These are phyloP conservation scores for Drosophila neotestacea DNA, from an alignment of 2,888 invertebrate genomes.

Conservation along the genomic window DNA sequence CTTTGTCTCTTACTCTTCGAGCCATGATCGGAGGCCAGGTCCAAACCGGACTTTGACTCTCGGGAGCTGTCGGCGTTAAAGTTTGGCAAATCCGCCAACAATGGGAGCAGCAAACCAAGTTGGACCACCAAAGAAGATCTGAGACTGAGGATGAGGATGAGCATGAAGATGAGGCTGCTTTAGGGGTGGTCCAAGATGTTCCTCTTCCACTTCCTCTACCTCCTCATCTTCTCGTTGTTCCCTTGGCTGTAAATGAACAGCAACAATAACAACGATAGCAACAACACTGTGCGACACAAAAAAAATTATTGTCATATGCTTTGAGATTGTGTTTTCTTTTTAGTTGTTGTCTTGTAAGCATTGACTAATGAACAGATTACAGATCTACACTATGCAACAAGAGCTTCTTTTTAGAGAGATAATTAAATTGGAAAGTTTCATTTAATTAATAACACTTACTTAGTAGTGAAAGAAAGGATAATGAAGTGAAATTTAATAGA, in stretches of 20 bases:
- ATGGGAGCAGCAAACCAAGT: conserved; percentile 45
- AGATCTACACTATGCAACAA: conserved; percentile 16
- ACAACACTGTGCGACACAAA: conserved; percentile 61
- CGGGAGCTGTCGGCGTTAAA: conserved; percentile 54
- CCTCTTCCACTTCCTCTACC: conserved; percentile 23
- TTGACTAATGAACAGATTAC: conserved; percentile 18
- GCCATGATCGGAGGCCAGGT: not conserved
- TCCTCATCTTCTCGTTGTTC: conserved; percentile 17
- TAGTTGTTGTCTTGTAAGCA: conserved; percentile 7
- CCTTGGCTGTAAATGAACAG: conserved; percentile 64
- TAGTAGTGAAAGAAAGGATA: no score
- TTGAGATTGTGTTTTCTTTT: not conserved
- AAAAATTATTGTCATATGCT: conserved; percentile 21
- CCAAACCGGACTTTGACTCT: conserved; percentile 23
- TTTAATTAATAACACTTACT: no score
- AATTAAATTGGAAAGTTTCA: no score
- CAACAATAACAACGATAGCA: conserved; percentile 29
- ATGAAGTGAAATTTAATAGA: no score
- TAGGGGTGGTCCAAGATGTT: conserved; percentile 73
- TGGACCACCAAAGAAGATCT: conserved; percentile 63
- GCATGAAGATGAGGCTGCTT: conserved; percentile 53
- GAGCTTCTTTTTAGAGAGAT: not conserved
- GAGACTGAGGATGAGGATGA: not conserved
- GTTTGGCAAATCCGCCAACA: conserved; percentile 73
- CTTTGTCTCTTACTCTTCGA: conserved; percentile 9